Evolutionary conservation across 2,113 vertebrate genomes (phyloP).

Genomic region (Synchiropus splendidus): DNA sequence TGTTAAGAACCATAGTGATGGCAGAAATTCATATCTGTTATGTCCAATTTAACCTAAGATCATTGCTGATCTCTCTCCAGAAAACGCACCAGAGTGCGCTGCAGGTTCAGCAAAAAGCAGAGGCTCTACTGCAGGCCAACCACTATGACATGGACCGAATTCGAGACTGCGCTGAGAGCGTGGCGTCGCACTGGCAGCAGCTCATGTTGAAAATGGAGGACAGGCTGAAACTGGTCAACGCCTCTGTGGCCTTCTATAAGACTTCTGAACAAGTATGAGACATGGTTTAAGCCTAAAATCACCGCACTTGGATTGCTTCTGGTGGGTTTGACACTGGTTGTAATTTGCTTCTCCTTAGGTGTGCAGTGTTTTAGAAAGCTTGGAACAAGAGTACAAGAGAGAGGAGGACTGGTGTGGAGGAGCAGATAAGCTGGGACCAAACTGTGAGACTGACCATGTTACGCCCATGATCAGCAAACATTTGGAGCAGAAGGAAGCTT

Average conservation of each 20-base stretch:
- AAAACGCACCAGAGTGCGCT: slow-evolving; percentile 98
- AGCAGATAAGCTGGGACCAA: slow-evolving; percentile 93
- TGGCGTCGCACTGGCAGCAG: slow-evolving; percentile 97
- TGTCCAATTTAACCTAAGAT: too few relatives aligned
- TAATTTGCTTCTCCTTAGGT: slow-evolving; percentile 64
- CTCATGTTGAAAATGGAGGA: slow-evolving; percentile 99
- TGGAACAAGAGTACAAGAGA: slow-evolving; percentile 96
- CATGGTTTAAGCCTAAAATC: not conserved
- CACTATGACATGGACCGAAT: slow-evolving; percentile 99
- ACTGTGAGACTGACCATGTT: slow-evolving; percentile 93
- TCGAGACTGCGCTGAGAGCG: slow-evolving; percentile 93
- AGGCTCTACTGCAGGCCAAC: slow-evolving; percentile 91
- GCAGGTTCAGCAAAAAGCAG: slow-evolving; percentile 98
- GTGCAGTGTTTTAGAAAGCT: slow-evolving; percentile 92
- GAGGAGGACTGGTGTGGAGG: slow-evolving; percentile 99
- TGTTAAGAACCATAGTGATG: too few relatives aligned
- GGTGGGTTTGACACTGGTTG: too few relatives aligned
- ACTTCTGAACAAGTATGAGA: slow-evolving; percentile 89
- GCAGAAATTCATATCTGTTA: too few relatives aligned
- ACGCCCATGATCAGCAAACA: slow-evolving; percentile 98
- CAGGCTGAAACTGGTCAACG: slow-evolving; percentile 96
- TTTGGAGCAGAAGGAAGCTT: slow-evolving; percentile 95
- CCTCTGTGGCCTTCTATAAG: slow-evolving; percentile 98
- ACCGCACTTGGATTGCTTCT: too few relatives aligned
- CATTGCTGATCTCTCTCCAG: slow-evolving; percentile 49